These are phyloP conservation scores for Pachycephala philippinensis DNA, from an alignment of 2,113 vertebrate genomes.

Conservation along the genomic window DNA sequence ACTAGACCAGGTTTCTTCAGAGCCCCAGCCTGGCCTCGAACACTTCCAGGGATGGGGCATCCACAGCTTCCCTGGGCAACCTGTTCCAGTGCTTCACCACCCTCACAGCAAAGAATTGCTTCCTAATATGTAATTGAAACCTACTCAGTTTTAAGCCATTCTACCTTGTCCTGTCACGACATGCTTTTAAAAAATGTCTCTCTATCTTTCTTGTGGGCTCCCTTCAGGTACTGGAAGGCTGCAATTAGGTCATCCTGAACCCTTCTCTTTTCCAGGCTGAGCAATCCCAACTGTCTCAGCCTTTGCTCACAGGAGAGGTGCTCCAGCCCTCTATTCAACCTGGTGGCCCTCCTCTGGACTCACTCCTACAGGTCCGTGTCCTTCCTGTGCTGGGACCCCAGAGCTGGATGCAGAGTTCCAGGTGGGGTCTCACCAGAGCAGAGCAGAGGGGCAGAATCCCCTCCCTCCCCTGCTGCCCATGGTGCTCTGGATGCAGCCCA, in stretches of 20 bases:
- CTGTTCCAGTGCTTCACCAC: too few species aligned
- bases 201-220: background rate
- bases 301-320: background rate
- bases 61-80: background rate
- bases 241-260: background rate
- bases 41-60: too few species aligned
- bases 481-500: background rate
- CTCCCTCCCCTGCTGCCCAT: background rate
- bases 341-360: background rate
- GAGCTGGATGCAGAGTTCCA: background rate
- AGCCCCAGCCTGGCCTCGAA: background rate
- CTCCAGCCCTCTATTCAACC: background rate
- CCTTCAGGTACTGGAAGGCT: background rate
- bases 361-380: fast-evolving
- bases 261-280: background rate
- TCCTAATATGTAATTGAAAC: background rate
- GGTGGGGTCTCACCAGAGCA: background rate
- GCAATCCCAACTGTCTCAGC: background rate
- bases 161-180: too few species aligned
- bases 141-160: background rate
- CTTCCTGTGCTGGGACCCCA: too few species aligned
- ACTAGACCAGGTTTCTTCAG: background rate
- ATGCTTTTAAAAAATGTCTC: background rate
- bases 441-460: background rate
- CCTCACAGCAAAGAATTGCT: background rate